phyloP scores from a whole-genome alignment of 2,113 vertebrate species.

The Ptilonorhynchus violaceus region DNA sequence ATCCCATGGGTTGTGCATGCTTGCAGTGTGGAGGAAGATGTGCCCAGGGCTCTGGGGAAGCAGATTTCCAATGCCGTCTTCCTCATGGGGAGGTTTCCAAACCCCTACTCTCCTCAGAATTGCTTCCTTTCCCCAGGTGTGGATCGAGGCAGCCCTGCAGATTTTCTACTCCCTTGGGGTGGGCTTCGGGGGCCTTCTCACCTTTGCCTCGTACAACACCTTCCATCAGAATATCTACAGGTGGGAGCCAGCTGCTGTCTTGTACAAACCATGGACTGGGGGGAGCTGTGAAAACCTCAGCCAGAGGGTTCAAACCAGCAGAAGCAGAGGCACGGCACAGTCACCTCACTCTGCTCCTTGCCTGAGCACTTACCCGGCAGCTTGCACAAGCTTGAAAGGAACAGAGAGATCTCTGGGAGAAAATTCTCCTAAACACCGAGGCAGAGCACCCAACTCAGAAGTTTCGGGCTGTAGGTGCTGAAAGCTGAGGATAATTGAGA shows the following conservation, averaged over 20 bases:
- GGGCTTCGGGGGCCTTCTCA: conserved; percentile 82
- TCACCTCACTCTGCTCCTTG: background rate
- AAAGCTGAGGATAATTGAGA: background rate
- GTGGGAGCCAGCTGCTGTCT: conserved; percentile 28
- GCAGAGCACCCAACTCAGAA: background rate
- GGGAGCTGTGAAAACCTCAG: background rate
- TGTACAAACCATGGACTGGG: background rate
- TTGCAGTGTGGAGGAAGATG: background rate
- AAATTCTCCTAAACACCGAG: background rate
- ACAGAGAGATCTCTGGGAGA: background rate
- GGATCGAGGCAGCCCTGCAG: conserved; percentile 82
- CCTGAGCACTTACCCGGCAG: background rate
- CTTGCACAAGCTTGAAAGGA: background rate
- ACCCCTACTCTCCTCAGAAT: background rate
- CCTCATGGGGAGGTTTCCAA: background rate
- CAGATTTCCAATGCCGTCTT: background rate
- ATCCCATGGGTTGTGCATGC: background rate
- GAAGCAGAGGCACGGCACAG: rapidly evolving
- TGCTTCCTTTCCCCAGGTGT: conserved; percentile 67
- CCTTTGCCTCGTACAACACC: conserved; percentile 82
- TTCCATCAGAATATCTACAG: conserved; percentile 85
- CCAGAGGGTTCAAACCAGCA: background rate
- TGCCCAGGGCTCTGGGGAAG: background rate
- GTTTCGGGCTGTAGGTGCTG: background rate
- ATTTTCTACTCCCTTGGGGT: conserved; percentile 84